Conservation (phyloP, 2,888 invertebrate species). For the Flexamia atlantica region DNA sequence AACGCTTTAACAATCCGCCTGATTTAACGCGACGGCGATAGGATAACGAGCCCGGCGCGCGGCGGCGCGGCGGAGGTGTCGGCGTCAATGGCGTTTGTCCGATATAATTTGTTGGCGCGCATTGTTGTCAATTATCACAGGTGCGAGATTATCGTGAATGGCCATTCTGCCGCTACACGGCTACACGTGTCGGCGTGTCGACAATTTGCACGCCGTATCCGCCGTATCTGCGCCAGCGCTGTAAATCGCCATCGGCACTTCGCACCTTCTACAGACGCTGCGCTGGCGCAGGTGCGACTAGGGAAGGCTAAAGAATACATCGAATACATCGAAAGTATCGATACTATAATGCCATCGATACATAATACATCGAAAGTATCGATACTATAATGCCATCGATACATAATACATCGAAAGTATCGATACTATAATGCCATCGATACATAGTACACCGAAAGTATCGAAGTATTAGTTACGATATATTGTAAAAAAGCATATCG, state of each 20-base stretch:
- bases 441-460: too few species aligned
- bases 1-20: slow-evolving; percentile 14
- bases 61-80: slow-evolving; percentile 12
- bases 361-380: too few species aligned
- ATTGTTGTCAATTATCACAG: slow-evolving; percentile 55
- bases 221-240: not conserved
- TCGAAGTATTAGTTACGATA: too few species aligned
- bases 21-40: slow-evolving; percentile 36
- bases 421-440: too few species aligned
- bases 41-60: not conserved
- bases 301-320: too few species aligned
- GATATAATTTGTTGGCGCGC: slow-evolving; percentile 55
- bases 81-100: slow-evolving; percentile 30
- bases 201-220: slow-evolving; percentile 48
- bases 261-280: slow-evolving; percentile 6
- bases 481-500: too few species aligned
- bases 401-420: too few species aligned
- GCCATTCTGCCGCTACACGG: slow-evolving; percentile 54
- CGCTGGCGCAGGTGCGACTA: slow-evolving; percentile 14
- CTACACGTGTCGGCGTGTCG: too few species aligned
- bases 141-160: slow-evolving; percentile 50
- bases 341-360: too few species aligned
- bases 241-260: slow-evolving; percentile 37
- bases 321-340: too few species aligned
- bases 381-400: too few species aligned